phyloP scores from a whole-genome alignment of 2,888 invertebrate genomes.

The Andrena bucephala region DNA sequence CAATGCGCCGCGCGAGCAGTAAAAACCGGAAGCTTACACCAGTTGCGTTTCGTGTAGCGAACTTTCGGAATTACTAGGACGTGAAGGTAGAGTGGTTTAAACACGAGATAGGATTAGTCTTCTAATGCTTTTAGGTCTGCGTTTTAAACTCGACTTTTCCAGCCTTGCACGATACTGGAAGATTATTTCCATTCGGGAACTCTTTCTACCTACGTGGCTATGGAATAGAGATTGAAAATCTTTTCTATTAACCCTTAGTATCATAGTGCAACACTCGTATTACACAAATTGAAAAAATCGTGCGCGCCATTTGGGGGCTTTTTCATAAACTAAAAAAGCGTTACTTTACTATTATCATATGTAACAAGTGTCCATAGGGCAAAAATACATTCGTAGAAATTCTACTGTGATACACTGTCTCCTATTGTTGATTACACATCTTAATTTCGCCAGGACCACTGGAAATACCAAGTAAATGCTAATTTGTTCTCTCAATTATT shows the following conservation, averaged over 20 bases:
- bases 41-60: slow-evolving; percentile 24
- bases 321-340: no score
- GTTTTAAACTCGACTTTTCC: background rate
- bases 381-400: no score
- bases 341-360: no score
- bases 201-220: background rate
- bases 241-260: background rate
- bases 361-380: no score
- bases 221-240: background rate
- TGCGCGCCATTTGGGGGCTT: no score
- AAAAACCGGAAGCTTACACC: slow-evolving; percentile 25
- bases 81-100: slow-evolving; percentile 8
- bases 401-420: no score
- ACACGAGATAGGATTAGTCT: background rate
- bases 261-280: no score
- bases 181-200: background rate
- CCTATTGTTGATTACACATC: no score
- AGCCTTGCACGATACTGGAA: background rate
- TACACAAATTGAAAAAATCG: no score
- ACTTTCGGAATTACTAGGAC: slow-evolving; percentile 28
- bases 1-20: background rate
- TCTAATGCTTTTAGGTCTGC: background rate
- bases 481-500: no score
- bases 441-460: no score
- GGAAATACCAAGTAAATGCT: no score